Conservation (phyloP, 2,113 vertebrate species). For the Dicaeum eximium region DNA sequence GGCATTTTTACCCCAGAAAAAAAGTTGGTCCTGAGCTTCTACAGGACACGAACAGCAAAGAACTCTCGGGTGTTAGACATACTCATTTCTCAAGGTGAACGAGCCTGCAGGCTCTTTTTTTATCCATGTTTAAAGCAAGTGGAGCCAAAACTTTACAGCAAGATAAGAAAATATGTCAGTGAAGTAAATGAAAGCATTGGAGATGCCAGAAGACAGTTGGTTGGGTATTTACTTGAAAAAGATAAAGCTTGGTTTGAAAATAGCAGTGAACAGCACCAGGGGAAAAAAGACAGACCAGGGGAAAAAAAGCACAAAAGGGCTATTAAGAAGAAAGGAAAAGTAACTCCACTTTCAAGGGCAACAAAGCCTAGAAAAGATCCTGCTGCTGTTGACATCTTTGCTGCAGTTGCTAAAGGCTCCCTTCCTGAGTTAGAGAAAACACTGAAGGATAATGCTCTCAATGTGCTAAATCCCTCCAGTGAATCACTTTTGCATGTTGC, state of each 20-base stretch:
- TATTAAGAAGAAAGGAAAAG: conserved; percentile 1
- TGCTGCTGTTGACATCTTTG: conserved; percentile 7
- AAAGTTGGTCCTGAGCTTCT: conserved; percentile 69
- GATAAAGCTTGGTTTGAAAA: conserved; percentile 58
- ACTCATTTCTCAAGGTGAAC: conserved; percentile 77
- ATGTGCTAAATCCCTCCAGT: conserved; percentile 7
- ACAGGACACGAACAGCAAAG: conserved; percentile 70
- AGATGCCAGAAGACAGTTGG: conserved; percentile 76
- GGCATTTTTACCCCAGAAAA: conserved; percentile 69
- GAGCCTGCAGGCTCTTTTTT: conserved; percentile 80
- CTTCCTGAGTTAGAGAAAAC: conserved; percentile 53
- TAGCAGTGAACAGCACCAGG: not conserved
- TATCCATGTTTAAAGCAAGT: conserved; percentile 80
- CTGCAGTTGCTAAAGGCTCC: conserved; percentile 50
- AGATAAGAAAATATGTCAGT: conserved; percentile 68
- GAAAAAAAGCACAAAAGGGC: not conserved
- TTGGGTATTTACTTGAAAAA: conserved; percentile 79
- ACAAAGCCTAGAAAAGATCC: not conserved
- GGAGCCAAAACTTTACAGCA: conserved; percentile 77
- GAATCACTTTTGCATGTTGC: conserved; percentile 76
- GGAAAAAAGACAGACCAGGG: not conserved
- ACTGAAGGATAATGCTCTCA: conserved; percentile 47
- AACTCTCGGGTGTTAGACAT: conserved; percentile 75
- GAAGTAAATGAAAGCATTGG: conserved; percentile 65
- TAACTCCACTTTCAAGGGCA: not conserved